Base-by-base conservation (phyloP, 2,797 vertebrate species). In the Steatocranus sp. region DNA sequence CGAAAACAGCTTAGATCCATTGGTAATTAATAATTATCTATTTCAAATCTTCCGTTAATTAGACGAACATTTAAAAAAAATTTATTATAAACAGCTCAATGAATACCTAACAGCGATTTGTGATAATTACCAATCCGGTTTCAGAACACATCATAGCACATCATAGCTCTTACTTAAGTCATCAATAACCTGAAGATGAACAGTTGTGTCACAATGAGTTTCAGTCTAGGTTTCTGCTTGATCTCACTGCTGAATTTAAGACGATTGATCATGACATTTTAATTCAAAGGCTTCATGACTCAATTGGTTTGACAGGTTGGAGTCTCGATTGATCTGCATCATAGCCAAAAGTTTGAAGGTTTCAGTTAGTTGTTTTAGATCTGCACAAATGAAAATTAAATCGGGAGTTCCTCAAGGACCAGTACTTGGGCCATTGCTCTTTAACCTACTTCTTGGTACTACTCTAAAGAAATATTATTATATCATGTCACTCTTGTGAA, bases 51-150 rank as follows among this genome's bases (percentile, higher is more conserved):
- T 23, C 18, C n/a, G 5, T 10, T 66, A 23, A 9, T 41, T 38
- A 41, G 36, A 38, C 0, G 0, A 15, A 41, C 5, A 66, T 41
- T 66, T 11, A 0, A 23, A 58, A 63, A 41, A 14, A 14, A n/a
- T n/a, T 8, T 0, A 38, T 66, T 38, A 38, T 66, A 9, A 38
- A 66, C 3, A 66, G 12, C 36, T 68, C n/a, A 41, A 4, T 68
- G 20, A 41, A 41, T 68, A 41, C 36, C 20, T 68, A 41, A 41
- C 5, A 10, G 14, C 0, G 1, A 23, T 25, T 25, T 41, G n/a
- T 66, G n/a, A 41, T 6, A 66, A 66, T 66, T 66, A 23, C n/a
- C 12, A 41, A 2, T 66, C 36, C 2, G 0, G 34, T 66, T 41
- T 66, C 34, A 41, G n/a, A 66, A 23, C 18, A 23, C 12, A 38